Evolutionary conservation across 2,113 vertebrate species (phyloP), one percentile per base, ranked within the genome.

Genomic region (Coryphaenoides rupestris): DNA sequence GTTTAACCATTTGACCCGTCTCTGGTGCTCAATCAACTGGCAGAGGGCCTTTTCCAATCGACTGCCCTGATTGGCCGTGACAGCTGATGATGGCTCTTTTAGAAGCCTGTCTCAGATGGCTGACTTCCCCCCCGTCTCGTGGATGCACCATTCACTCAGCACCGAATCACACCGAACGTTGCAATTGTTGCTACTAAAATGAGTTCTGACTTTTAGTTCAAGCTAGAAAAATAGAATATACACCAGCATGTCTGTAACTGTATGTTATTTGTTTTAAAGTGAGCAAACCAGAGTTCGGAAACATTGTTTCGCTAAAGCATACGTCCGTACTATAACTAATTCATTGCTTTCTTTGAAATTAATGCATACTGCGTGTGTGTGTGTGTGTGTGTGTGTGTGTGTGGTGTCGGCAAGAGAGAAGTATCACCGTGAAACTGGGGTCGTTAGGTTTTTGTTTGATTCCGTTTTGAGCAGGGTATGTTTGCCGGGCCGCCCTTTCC

Each of bases 401-500:
- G 33, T 40, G 28, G 28, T 13, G 33, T 12, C 9, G 9, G 5
- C 13, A 3, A 3, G 24, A 26, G 24, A 26, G 24, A 26, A 26
- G 33, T 40, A 40, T 40, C 33, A 40, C 33, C 33, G 9, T 40
- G 33, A 40, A 40, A 40, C 33, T 40, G 9, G 33, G 33, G 33
- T 40, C 13, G 33, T 40, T 40, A 40, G 33, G 33, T 67, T 79
- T 59, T 73, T 62, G 26, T 61, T 21, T 55, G 52, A 63, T 66
- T 74, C 70, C 60, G 62, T 62, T 58, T 69, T 70, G 72, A 70
- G 67, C 74, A 87, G 83, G 65, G 63, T 63, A 79, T 83, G 80
- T 89, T 88, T 86, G 84, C 83, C 77, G 86, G 82, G 80, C 70
- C 78, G 79, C 80, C 72, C 78, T n/a, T 76, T 77, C 78, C 54